Evolutionary conservation across 2,797 vertebrate genomes (phyloP).

Genomic region (Sebastes oblongus): DNA sequence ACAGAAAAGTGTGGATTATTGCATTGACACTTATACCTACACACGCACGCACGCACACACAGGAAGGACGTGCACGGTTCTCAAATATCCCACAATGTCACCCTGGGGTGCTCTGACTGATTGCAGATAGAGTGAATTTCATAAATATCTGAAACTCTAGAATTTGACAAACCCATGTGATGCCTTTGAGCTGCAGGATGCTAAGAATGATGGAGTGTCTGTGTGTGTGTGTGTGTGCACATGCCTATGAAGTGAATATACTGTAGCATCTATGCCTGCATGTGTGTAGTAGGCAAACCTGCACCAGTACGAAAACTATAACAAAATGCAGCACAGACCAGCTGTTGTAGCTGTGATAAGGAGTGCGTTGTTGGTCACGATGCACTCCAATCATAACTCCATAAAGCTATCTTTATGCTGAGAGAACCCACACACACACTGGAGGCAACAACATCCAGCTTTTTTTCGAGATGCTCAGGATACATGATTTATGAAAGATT

Average conservation of each 20-base stretch:
- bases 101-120: slow-evolving; percentile 77
- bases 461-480: slow-evolving; percentile 55
- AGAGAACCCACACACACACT: slow-evolving; percentile 51
- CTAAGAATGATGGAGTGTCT: slow-evolving; percentile 22
- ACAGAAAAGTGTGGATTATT: slow-evolving; percentile 23
- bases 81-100: slow-evolving; percentile 83
- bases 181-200: slow-evolving; percentile 54
- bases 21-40: neutral
- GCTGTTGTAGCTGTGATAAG: slow-evolving; percentile 61
- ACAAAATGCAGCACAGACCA: slow-evolving; percentile 39
- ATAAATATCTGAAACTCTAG: slow-evolving; percentile 80
- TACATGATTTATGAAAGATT: slow-evolving; percentile 63
- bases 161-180: slow-evolving; percentile 61
- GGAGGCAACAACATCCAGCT: slow-evolving; percentile 58
- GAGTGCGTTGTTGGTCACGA: slow-evolving; percentile 68
- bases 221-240: neutral
- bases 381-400: slow-evolving; percentile 64
- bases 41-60: slow-evolving; percentile 6
- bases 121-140: slow-evolving; percentile 78
- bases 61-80: slow-evolving; percentile 47
- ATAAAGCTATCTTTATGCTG: slow-evolving; percentile 72
- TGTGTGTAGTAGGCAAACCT: neutral
- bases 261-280: neutral
- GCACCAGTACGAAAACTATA: slow-evolving; percentile 11
- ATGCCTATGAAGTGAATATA: neutral